Base-by-base conservation (phyloP, 1,140 invertebrate genomes). In the Thaumatotibia leucotreta region DNA sequence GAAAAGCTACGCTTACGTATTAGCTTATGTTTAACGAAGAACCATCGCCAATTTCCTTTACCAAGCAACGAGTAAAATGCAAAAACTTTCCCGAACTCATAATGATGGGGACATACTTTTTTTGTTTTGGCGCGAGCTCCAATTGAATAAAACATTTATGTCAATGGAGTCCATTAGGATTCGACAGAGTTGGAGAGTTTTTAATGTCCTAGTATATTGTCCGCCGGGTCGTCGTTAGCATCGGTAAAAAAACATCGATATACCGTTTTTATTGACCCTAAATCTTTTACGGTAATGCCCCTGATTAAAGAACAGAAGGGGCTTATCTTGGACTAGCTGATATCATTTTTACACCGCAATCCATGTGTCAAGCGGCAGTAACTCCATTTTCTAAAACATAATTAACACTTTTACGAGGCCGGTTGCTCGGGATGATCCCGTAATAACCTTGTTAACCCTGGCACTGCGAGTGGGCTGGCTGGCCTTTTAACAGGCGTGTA, bases 381-480 rank as follows among this genome's bases (percentile, higher is more conserved):
- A 79, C 68, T 79, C 77, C 74, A 82, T 86, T 85, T 79, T 77
- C 75, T 77, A 73, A 76, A 87, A 87, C 81, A 85, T 83, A 88
- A 90, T 90, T 90, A 88, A 90, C 86, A 88, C 86, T 89, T 89
- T 90, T 90, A 88, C 85, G 84, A 81, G 76, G 76, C 82, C 77
- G 88, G 86, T 88, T 79, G 76, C 74, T 80, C 76, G 85, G 87
- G 86, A 86, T 90, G 72, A 89, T 88, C 88, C 88, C 85, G 79
- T 90, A 90, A 90, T 90, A 90, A 90, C 85, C 85, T 90, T 88
- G 88, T 90, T 90, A 90, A 90, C 88, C 85, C 86, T 85, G 83
- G 76, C 83, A 79, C 78, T 80, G 78, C 76, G 75, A 79, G 77
- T 74, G 83, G 81, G 79, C 79, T 69, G 84, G 80, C 85, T 87